Evolutionary conservation across 2,797 vertebrate genomes (phyloP).

Genomic region (Rhinichthys osculus): DNA sequence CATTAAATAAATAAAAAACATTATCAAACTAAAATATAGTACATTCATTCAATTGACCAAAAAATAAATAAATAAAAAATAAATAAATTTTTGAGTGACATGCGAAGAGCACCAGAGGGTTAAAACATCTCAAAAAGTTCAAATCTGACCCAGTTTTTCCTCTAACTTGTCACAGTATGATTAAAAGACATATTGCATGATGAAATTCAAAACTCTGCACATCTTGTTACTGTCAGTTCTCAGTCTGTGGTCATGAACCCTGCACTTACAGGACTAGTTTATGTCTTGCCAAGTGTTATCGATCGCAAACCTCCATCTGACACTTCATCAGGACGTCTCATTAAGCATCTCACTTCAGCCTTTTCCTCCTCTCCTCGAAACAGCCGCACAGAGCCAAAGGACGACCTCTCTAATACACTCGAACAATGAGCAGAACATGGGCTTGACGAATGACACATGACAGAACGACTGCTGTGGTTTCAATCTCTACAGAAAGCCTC

Average conservation of each 20-base stretch:
- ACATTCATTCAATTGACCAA: too few species aligned
- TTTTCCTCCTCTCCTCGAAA: neutral
- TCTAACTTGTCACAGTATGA: neutral
- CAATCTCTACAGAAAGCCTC: neutral
- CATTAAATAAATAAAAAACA: too few species aligned
- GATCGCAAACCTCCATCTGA: slow-evolving; percentile 37
- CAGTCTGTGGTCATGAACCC: slow-evolving; percentile 5
- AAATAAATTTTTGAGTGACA: too few species aligned
- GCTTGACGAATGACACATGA: slow-evolving; percentile 20
- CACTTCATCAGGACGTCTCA: slow-evolving; percentile 44
- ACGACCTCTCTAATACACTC: slow-evolving; percentile 25
- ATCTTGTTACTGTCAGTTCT: neutral
- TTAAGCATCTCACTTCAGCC: slow-evolving; percentile 12
- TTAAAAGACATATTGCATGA: too few species aligned
- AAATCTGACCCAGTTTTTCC: neutral
- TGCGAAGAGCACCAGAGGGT: too few species aligned
- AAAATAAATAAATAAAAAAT: too few species aligned
- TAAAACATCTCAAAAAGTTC: neutral
- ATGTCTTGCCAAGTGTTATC: slow-evolving; percentile 41
- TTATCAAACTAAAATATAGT: too few species aligned
- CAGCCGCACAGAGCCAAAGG: neutral
- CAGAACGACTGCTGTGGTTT: neutral
- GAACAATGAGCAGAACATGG: neutral
- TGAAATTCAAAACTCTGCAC: neutral
- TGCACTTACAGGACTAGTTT: slow-evolving; percentile 30